Percentiles rank a stretch among this genome's conserved stretches.
These are phyloP conservation scores for Plebejus anna DNA, from an alignment of 2,888 invertebrate genomes.

Conservation along the genomic window DNA sequence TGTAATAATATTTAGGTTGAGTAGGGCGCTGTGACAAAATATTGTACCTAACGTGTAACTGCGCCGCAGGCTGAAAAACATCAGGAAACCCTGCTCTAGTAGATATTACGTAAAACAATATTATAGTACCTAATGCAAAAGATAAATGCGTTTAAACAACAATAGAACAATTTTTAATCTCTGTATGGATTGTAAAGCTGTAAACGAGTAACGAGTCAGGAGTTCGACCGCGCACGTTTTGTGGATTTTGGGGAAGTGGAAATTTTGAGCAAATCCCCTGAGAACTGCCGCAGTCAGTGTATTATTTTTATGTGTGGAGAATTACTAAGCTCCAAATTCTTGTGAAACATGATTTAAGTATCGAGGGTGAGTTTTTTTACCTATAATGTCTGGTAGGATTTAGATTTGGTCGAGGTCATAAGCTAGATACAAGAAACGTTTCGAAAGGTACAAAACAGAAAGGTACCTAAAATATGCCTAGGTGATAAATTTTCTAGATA, in stretches of 20 bases:
- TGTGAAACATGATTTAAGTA: background rate
- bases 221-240: constrained; percentile 44
- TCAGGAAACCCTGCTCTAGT: too few relatives aligned
- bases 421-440: background rate
- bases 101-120: background rate
- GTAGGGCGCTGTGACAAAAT: too few relatives aligned
- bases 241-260: constrained; percentile 54
- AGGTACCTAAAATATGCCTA: background rate
- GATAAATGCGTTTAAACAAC: background rate
- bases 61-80: too few relatives aligned
- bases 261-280: constrained; percentile 66
- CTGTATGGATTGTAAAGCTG: constrained; percentile 14
- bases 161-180: background rate
- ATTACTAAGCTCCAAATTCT: constrained; percentile 33
- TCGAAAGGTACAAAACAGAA: background rate
- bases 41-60: too few relatives aligned
- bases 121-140: background rate
- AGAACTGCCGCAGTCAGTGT: constrained; percentile 51
- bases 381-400: background rate
- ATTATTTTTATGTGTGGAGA: constrained; percentile 46
- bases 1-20: too few relatives aligned
- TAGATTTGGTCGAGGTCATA: background rate
- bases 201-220: constrained; percentile 24
- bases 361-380: background rate
- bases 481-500: background rate